Conservation (phyloP, 2,113 vertebrate genomes). For the Pedionomus torquatus region DNA sequence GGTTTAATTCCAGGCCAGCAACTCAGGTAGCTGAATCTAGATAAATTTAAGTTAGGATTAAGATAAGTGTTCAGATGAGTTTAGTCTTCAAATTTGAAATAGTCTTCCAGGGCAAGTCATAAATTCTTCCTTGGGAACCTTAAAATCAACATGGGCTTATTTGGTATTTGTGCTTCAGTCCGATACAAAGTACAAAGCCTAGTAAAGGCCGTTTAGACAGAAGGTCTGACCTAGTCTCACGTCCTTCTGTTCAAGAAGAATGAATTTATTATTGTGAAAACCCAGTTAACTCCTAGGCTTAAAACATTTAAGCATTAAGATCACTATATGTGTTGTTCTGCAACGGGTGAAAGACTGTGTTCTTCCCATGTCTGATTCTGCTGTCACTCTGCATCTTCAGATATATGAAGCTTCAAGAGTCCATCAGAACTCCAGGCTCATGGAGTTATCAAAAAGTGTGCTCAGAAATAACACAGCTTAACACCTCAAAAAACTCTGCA, state of each 20-base stretch:
- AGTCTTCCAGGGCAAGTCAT: neutral
- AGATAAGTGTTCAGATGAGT: neutral
- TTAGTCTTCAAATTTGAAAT: neutral
- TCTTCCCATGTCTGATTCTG: neutral
- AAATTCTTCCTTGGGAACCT: neutral
- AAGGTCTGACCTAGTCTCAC: neutral
- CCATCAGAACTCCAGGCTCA: neutral
- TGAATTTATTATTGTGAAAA: neutral
- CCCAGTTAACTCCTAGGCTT: neutral
- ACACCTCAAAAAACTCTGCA: neutral
- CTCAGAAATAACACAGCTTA: neutral
- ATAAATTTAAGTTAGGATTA: neutral
- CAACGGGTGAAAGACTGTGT: neutral
- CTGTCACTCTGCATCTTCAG: neutral
- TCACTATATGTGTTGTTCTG: accelerated
- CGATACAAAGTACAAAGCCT: neutral
- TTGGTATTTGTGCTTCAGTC: neutral
- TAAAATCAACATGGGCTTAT: neutral
- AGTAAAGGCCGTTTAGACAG: neutral
- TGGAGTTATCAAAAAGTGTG: neutral
- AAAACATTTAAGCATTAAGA: neutral
- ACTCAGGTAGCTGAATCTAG: neutral
- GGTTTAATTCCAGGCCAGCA: no score
- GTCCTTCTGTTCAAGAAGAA: neutral
- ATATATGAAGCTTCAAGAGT: neutral